Evolutionary conservation across 23 tunicate genomes (phyloP).

Genomic region (Ascidia mentula): DNA sequence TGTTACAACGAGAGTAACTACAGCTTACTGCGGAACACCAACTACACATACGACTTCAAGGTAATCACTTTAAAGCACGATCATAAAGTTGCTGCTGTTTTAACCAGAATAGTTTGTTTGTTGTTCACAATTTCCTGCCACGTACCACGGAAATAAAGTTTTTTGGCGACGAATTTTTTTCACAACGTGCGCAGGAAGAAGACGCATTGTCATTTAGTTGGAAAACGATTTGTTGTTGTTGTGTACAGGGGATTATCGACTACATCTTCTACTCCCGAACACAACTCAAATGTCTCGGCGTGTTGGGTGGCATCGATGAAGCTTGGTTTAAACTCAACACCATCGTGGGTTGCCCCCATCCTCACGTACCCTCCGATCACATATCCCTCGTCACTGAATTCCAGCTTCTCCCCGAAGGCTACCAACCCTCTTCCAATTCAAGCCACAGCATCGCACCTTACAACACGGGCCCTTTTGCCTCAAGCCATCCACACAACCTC

Average conservation of each 20-base stretch:
- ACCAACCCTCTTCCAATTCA: constrained; percentile 11
- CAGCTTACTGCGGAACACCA: constrained; percentile 62
- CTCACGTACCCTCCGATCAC: constrained; percentile 97
- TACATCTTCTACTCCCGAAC: constrained; percentile 96
- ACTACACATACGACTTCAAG: constrained; percentile 97
- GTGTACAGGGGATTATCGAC: constrained; percentile 99
- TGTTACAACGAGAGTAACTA: constrained; percentile 69
- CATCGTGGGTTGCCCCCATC: constrained; percentile 95
- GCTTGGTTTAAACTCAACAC: constrained; percentile 66
- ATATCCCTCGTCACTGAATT: constrained; percentile 88
- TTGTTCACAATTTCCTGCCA: neutral
- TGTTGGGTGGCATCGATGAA: constrained; percentile 78
- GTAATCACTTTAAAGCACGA: constrained; percentile 14
- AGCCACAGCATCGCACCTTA: neutral
- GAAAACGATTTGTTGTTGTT: too few relatives aligned
- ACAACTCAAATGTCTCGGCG: constrained; percentile 89
- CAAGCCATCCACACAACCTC: constrained; percentile 47
- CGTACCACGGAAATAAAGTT: too few relatives aligned
- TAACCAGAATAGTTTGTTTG: neutral
- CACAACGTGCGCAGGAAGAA: too few relatives aligned
- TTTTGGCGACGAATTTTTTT: too few relatives aligned
- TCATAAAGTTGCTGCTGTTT: too few relatives aligned
- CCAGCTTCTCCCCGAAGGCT: constrained; percentile 78
- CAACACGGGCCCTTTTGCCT: constrained; percentile 12
- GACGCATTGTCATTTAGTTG: too few relatives aligned